Evolutionary conservation across 2,797 vertebrate genomes (phyloP).

Genomic region (Tenualosa ilisha): DNA sequence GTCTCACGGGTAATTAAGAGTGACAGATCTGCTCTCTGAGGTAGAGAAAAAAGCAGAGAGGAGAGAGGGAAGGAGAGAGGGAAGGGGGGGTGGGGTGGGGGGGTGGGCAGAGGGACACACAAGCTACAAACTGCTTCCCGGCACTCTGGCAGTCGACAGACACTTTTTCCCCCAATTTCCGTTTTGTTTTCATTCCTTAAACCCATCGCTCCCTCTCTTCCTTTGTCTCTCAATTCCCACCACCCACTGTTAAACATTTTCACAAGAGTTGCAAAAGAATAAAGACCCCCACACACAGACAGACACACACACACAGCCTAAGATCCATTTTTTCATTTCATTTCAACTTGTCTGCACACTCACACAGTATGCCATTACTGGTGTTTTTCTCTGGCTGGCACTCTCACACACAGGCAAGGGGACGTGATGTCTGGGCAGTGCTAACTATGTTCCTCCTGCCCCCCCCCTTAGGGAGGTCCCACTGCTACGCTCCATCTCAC

Average conservation of each 20-base stretch:
- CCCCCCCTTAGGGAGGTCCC: background rate
- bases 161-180: background rate
- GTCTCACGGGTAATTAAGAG: slow-evolving; percentile 20
- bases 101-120: background rate
- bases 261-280: background rate
- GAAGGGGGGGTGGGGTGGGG: background rate
- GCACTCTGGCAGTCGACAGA: background rate
- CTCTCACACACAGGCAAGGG: background rate
- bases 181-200: slow-evolving; percentile 19
- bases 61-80: background rate
- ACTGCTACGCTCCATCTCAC: background rate
- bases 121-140: background rate
- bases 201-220: background rate
- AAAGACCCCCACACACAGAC: background rate
- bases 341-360: background rate
- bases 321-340: background rate
- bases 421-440: background rate
- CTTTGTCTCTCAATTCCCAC: slow-evolving; percentile 5
- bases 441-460: background rate
- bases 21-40: slow-evolving; percentile 18
- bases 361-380: background rate
- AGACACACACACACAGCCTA: background rate
- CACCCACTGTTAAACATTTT: slow-evolving; percentile 5
- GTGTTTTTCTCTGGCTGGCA: background rate
- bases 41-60: slow-evolving; percentile 16